A percentile compares a stretch with the other conserved stretches of the same genome.
These are phyloP conservation scores for Helicolenus hilgendorfi DNA, from an alignment of 2,797 vertebrate genomes.

Conservation along the genomic window DNA sequence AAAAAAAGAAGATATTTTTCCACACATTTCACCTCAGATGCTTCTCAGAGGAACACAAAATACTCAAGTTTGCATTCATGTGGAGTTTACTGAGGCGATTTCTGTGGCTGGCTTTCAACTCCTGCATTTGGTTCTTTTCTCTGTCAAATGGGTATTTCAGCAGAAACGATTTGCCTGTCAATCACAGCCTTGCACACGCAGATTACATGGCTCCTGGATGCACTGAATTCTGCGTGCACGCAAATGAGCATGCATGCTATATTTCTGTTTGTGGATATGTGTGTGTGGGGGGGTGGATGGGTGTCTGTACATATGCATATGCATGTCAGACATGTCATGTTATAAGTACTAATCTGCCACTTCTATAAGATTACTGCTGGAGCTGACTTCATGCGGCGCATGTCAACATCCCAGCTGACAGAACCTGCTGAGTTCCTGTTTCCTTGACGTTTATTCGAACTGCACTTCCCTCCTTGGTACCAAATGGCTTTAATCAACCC, in stretches of 20 bases:
- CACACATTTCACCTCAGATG: constrained; percentile 56
- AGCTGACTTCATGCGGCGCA: constrained; percentile 49
- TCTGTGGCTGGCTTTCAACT: constrained; percentile 72
- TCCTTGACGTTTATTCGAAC: constrained; percentile 52
- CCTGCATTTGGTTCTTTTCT: constrained; percentile 68
- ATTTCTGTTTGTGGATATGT: background rate
- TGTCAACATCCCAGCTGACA: constrained; percentile 70
- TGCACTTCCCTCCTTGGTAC: constrained; percentile 50
- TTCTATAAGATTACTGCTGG: constrained; percentile 62
- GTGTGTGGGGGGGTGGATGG: background rate
- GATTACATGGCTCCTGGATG: constrained; percentile 52
- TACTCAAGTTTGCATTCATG: constrained; percentile 76
- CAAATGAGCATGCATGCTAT: background rate
- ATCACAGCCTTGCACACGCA: constrained; percentile 60
- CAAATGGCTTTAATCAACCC: constrained; percentile 63
- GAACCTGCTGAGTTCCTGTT: constrained; percentile 71
- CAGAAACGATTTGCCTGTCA: constrained; percentile 78
- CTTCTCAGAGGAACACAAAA: constrained; percentile 50
- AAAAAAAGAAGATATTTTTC: constrained; percentile 33
- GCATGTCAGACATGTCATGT: constrained; percentile 25
- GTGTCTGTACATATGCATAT: background rate
- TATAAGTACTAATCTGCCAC: constrained; percentile 68
- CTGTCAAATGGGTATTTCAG: constrained; percentile 71
- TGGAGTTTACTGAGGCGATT: constrained; percentile 68
- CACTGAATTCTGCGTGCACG: background rate